Base-by-base conservation (phyloP, 2,113 vertebrate species). In the Panurus biarmicus region DNA sequence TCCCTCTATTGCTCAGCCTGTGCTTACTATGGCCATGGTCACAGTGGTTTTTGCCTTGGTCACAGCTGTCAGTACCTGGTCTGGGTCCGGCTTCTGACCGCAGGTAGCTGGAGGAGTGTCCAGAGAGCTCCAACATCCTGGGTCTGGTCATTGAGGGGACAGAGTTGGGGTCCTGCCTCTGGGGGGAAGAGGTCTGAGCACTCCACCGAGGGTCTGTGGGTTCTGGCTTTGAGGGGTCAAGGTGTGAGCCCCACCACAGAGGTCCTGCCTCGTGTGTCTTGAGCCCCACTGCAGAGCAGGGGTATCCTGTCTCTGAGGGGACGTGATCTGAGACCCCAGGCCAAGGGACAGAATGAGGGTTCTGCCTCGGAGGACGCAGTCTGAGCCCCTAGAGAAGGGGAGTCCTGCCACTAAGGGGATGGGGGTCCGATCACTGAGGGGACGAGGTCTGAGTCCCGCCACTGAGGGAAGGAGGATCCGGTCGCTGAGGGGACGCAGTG, bases 41-140 rank as follows among this genome's bases (percentile, higher is more conserved):
- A 16, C 29, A 36, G 23, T 1, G 2, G 5, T 14, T 20, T 54
- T 42, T 26, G 15, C 35, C 14, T 69, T 51, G 45, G 14, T 24
- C n/a, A 8, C 0, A 9, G 22, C 28, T 3, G 2, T 25, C 57
- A 71, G 0, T 5, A 10, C 7, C 6, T 42, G 15, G 8, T 28
- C 33, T 12, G 22, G 35, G 17, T 29, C 16, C 38, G 3, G 11
- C 31, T 64, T 24, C 35, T 4, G 14, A n/a, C 20, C 0, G 0
- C 23, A 28, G 26, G 14, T 13, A 25, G 33, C 13, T 44, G 77
- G n/a, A 74, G 20, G 20, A 35, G 14, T 14, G 42, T 35, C 51
- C 1, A 1, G 28, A 69, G 25, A 44, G 11, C 31, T 88, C 56
- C 60, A 57, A 1, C 14, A 50, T 10, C 10, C 5, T 35, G 25